Evolutionary conservation across 2,113 vertebrate genomes (phyloP), one percentile per base, ranked within the genome.

Genomic region (Cyanoramphus novaezelandiae): DNA sequence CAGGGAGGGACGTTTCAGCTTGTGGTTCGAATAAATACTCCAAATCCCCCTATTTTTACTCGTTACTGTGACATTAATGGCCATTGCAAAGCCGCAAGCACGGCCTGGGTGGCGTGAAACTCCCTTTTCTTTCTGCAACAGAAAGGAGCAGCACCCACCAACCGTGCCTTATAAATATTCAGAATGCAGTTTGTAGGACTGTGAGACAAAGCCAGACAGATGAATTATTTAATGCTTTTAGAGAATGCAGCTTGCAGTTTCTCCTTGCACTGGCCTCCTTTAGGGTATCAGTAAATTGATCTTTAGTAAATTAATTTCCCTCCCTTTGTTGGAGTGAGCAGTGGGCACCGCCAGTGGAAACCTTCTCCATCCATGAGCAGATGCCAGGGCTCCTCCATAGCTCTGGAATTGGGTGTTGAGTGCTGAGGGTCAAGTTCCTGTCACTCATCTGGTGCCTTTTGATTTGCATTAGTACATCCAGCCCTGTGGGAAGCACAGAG

Each of bases 191-290:
- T 88, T 50, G 88, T 76, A 88, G 93, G 72, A 82, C 88, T 49
- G 76, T 21, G 87, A 95, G 87, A 80, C 85, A 52, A 88, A 96
- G 94, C 84, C 93, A 95, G 96, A 79, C 62, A n/a, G 81, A 93
- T 97, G 86, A 97, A 96, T 97, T 95, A 97, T 97, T 97, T 90
- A 96, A 86, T 86, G 87, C 83, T 89, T 91, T 94, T 90, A 80
- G 85, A 91, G 87, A 92, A 95, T 71, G 88, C 86, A 95, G 68
- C 88, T 95, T 87, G 87, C 64, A 78, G 90, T 90, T 93, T 87
- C 91, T 94, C 77, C 74, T 79, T 46, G 75, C 1, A 0, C 90
- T 88, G 94, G 69, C 82, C 88, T 92, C 60, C 53, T 94, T 95
- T 90, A 74, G 76, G 47, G 33, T 60, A 88, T 81, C 93, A 90